phyloP scores from a whole-genome alignment of 2,113 vertebrate species.

The Cephalopterus ornatus region DNA sequence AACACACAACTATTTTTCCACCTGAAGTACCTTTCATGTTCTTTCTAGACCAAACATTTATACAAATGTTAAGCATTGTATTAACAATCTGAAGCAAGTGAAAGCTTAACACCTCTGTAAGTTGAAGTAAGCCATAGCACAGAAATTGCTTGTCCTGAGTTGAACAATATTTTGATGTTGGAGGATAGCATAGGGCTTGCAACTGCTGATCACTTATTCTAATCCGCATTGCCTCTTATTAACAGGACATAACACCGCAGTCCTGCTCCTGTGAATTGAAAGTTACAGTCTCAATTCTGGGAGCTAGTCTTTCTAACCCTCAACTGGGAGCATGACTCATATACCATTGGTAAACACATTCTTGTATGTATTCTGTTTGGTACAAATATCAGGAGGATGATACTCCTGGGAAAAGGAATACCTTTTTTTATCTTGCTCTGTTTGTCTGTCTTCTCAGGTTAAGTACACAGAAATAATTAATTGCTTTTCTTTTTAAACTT shows the following conservation, averaged over 20 bases:
- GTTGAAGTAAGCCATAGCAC: neutral
- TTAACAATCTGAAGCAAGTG: neutral
- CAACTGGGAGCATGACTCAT: constrained; percentile 38
- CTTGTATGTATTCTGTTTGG: neutral
- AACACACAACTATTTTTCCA: neutral
- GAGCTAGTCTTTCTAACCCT: neutral
- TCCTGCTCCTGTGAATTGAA: neutral
- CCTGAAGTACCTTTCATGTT: neutral
- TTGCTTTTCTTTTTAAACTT: neutral
- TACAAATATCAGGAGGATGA: neutral
- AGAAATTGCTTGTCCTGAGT: neutral
- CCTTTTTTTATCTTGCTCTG: neutral
- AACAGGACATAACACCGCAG: neutral
- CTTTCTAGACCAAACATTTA: neutral
- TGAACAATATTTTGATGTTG: neutral
- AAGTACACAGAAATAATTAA: neutral
- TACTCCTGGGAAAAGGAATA: neutral
- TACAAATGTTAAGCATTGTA: neutral
- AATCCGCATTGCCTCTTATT: neutral
- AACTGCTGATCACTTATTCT: neutral
- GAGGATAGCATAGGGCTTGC: neutral
- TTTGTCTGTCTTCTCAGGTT: neutral
- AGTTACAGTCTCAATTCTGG: neutral
- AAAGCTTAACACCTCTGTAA: neutral
- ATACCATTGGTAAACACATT: neutral